phyloP scores from a whole-genome alignment of 2,797 vertebrate genomes.

The Sparidentex hasta region DNA sequence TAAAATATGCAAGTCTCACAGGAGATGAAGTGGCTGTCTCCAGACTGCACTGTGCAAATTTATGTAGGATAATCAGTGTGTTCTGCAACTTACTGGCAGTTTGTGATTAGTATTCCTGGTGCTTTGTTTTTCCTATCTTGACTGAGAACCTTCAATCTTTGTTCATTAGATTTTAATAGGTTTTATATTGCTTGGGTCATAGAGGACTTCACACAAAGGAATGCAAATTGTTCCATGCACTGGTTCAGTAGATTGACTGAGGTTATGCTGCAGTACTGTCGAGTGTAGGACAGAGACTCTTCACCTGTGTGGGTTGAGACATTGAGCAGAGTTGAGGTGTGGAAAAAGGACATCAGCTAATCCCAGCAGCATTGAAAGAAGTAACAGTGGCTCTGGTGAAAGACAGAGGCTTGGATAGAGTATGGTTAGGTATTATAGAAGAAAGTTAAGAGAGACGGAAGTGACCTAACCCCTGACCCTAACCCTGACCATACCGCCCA shows the following conservation, averaged over 20 bases:
- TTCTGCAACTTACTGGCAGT: conserved; percentile 45
- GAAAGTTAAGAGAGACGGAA: conserved; percentile 13
- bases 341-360: conserved; percentile 42
- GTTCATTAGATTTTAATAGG: conserved; percentile 70
- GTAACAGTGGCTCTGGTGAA: conserved; percentile 28
- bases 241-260: conserved; percentile 32
- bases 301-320: conserved; percentile 54
- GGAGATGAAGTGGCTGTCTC: conserved; percentile 34
- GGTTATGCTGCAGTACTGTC: conserved; percentile 21
- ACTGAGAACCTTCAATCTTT: conserved; percentile 60
- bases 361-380: conserved; percentile 45
- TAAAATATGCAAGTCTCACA: conserved; percentile 42
- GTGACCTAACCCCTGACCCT: background rate
- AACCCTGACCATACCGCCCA: conserved; percentile 19
- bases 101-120: conserved; percentile 70
- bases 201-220: conserved; percentile 59
- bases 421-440: conserved; percentile 13
- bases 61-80: conserved; percentile 49
- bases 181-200: conserved; percentile 60
- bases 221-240: conserved; percentile 26
- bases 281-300: conserved; percentile 38
- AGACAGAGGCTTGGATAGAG: conserved; percentile 40
- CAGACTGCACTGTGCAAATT: conserved; percentile 39
- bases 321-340: conserved; percentile 26
- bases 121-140: conserved; percentile 56